Percentiles rank a stretch among this genome's conserved stretches.
These are phyloP conservation scores for Distichodus sexfasciatus DNA, from an alignment of 2,797 vertebrate genomes.

Conservation along the genomic window DNA sequence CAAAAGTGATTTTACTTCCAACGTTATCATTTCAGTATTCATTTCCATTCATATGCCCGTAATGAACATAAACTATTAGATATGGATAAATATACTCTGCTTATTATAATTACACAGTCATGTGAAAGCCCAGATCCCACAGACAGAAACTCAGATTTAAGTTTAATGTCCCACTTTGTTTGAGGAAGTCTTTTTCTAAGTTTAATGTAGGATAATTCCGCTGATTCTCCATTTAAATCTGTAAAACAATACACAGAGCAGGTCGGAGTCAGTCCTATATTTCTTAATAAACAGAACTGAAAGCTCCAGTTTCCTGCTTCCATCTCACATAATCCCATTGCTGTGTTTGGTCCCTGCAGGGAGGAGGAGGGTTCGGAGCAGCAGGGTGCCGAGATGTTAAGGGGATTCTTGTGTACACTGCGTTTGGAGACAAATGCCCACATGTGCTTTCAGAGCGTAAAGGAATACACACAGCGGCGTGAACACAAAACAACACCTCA, in stretches of 20 bases:
- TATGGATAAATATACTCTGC: background rate
- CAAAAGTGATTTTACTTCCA: no score
- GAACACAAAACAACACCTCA: background rate
- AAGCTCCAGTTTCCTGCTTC: slow-evolving; percentile 11
- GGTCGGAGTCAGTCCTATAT: background rate
- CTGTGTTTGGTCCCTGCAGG: slow-evolving; percentile 53
- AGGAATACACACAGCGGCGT: background rate
- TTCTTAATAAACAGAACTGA: background rate
- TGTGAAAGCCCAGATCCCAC: background rate
- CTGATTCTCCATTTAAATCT: background rate
- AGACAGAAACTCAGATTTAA: background rate
- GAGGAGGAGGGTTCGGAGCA: slow-evolving; percentile 17
- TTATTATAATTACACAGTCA: background rate
- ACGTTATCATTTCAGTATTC: no score
- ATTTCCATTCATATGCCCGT: no score
- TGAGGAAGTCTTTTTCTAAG: background rate
- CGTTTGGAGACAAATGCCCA: background rate
- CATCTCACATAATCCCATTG: slow-evolving; percentile 23
- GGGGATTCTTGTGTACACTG: background rate
- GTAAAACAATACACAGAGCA: background rate
- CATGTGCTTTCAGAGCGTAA: background rate
- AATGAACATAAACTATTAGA: background rate
- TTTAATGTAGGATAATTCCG: background rate
- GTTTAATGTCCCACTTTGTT: background rate
- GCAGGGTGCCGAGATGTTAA: background rate